Conservation (phyloP, 2,113 vertebrate genomes). For the Charina bottae region DNA sequence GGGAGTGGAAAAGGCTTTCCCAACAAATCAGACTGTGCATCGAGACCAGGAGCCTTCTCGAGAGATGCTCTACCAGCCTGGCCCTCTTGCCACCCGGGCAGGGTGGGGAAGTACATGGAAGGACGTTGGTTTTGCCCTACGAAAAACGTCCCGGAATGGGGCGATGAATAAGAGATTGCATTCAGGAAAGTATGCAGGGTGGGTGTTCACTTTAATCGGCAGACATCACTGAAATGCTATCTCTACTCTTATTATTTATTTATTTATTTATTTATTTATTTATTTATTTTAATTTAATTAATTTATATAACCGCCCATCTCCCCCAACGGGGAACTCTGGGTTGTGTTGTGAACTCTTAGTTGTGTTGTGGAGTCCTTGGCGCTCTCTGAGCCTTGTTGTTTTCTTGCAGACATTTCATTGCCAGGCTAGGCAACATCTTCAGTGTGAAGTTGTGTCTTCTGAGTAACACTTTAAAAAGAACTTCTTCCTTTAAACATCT, state of each 20-base stretch:
- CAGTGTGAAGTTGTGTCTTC: too few relatives aligned
- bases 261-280: too few relatives aligned
- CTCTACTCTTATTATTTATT: too few relatives aligned
- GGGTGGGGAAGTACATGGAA: background rate
- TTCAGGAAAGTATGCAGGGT: background rate
- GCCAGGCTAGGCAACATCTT: too few relatives aligned
- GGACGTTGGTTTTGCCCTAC: background rate
- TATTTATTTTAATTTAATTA: too few relatives aligned
- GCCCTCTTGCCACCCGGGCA: slow-evolving; percentile 9
- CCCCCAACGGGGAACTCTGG: too few relatives aligned
- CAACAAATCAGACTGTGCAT: slow-evolving; percentile 67
- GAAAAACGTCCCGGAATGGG: too few relatives aligned
- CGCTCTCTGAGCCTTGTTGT: too few relatives aligned
- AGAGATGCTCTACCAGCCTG: slow-evolving; percentile 52
- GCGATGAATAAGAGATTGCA: background rate
- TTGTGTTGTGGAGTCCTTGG: too few relatives aligned
- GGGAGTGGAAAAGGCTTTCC: slow-evolving; percentile 78
- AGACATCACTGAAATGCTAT: background rate
- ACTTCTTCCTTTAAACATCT: background rate
- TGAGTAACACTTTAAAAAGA: background rate
- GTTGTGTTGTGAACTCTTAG: too few relatives aligned
- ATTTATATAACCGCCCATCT: too few relatives aligned
- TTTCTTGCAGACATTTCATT: too few relatives aligned
- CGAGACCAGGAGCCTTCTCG: slow-evolving; percentile 62
- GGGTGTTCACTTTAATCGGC: background rate